These are phyloP conservation scores for Vimba vimba DNA, from an alignment of 2,113 vertebrate species.

Conservation along the genomic window DNA sequence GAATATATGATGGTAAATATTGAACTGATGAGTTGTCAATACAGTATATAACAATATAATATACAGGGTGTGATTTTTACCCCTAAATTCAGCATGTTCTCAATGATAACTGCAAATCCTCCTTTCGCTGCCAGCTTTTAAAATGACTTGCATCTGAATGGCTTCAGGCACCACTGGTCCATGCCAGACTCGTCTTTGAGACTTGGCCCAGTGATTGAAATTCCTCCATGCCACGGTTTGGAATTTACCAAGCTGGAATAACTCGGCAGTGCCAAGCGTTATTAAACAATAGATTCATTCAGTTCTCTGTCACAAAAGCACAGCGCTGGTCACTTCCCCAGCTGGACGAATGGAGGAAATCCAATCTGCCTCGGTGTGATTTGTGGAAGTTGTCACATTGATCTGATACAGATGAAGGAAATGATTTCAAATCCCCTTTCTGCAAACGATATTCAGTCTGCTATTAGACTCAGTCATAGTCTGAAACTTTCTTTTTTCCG, in stretches of 20 bases:
- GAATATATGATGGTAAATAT: too few species aligned
- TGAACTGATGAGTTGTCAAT: too few species aligned
- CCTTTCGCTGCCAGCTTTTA: background rate
- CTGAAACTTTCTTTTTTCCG: background rate
- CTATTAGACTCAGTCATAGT: constrained; percentile 1
- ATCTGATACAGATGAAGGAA: constrained; percentile 56
- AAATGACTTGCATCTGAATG: background rate
- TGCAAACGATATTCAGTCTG: constrained; percentile 27
- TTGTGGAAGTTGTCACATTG: constrained; percentile 54
- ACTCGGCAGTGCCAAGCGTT: constrained; percentile 40
- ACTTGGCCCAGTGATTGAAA: constrained; percentile 21
- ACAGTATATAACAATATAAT: too few species aligned
- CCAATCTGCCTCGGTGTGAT: constrained; percentile 45
- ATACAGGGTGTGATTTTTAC: too few species aligned
- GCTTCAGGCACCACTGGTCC: constrained; percentile 28
- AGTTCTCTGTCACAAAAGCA: constrained; percentile 38
- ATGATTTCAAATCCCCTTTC: constrained; percentile 39
- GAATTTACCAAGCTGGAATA: constrained; percentile 45
- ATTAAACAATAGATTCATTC: constrained; percentile 54
- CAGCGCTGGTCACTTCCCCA: constrained; percentile 31
- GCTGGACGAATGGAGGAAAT: constrained; percentile 31
- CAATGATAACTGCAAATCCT: too few species aligned
- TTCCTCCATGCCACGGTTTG: constrained; percentile 23
- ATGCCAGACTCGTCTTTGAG: constrained; percentile 17
- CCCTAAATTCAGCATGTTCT: too few species aligned